phyloP scores from a whole-genome alignment of 2,113 vertebrate genomes.

The Eublepharis macularius region DNA sequence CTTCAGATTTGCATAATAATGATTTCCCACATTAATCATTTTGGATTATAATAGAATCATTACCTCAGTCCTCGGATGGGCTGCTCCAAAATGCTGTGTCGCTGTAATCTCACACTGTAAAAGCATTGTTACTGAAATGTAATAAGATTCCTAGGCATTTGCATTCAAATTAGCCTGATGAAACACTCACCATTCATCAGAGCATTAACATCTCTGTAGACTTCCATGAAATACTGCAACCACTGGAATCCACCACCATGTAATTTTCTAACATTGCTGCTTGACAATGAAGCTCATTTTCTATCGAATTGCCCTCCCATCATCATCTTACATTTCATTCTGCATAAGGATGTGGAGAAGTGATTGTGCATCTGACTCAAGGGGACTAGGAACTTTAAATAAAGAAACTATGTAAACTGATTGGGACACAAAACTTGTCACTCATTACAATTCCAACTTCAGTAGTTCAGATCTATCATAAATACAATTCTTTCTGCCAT shows the following conservation, averaged over 20 bases:
- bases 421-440: not conserved
- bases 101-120: constrained; percentile 23
- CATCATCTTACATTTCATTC: constrained; percentile 3
- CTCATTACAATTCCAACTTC: not conserved
- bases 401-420: not conserved
- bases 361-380: not conserved
- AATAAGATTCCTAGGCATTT: constrained; percentile 40
- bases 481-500: not conserved
- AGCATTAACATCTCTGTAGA: constrained; percentile 23
- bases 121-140: constrained; percentile 23
- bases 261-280: constrained; percentile 4
- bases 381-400: not conserved
- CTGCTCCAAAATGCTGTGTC: constrained; percentile 1
- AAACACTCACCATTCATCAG: constrained; percentile 27
- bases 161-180: constrained; percentile 32
- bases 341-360: not conserved
- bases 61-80: constrained; percentile 40
- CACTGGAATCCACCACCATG: constrained; percentile 1
- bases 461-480: not conserved
- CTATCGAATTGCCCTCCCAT: not conserved
- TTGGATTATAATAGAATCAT: constrained; percentile 42
- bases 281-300: constrained; percentile 16
- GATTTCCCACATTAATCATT: constrained; percentile 35
- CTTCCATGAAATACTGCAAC: not conserved
- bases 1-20: constrained; percentile 36